Conservation (phyloP, 2,888 invertebrate genomes). For the Crocallis elinguaria region DNA sequence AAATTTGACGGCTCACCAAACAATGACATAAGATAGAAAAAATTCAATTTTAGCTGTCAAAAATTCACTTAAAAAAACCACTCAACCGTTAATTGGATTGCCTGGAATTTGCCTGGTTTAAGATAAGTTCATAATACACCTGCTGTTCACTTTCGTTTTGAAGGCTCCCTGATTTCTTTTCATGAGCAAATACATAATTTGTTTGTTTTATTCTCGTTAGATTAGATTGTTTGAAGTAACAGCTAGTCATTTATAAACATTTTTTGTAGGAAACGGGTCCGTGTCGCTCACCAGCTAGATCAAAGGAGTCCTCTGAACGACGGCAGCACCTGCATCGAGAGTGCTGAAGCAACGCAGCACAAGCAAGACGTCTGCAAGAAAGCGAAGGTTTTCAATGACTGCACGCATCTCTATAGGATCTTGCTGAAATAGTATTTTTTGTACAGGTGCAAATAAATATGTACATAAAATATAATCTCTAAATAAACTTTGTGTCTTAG, state of each 20-base stretch:
- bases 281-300: conserved; percentile 60
- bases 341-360: conserved; percentile 68
- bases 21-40: too few relatives aligned
- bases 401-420: conserved; percentile 72
- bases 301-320: conserved; percentile 47
- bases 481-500: neutral
- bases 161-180: too few relatives aligned
- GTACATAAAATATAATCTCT: neutral
- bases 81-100: too few relatives aligned
- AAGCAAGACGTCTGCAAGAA: conserved; percentile 77
- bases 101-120: too few relatives aligned
- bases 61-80: too few relatives aligned
- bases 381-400: conserved; percentile 77
- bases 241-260: conserved; percentile 13
- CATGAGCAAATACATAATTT: too few relatives aligned
- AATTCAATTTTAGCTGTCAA: too few relatives aligned
- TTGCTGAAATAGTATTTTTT: conserved; percentile 53
- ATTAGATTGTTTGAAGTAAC: too few relatives aligned
- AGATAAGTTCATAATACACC: too few relatives aligned
- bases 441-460: neutral
- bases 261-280: conserved; percentile 64
- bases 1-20: too few relatives aligned
- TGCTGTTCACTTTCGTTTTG: too few relatives aligned
- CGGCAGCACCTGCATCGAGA: conserved; percentile 65
- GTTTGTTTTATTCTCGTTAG: too few relatives aligned